Base-by-base conservation (phyloP, 2,888 invertebrate genomes). In the Ormyrus thymus region DNA sequence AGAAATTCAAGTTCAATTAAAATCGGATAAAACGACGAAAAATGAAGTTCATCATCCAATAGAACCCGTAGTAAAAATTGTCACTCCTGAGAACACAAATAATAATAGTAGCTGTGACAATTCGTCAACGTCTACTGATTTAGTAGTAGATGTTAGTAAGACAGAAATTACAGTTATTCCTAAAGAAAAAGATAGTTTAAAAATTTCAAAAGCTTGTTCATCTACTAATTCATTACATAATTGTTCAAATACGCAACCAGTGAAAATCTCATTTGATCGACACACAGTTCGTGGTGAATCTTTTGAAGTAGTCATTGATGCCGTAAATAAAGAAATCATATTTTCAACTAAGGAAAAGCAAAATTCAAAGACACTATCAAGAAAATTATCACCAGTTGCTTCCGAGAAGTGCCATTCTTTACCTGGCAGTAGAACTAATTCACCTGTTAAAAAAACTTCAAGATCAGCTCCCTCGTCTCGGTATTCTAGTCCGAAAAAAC, bases 11-110 rank as follows among this genome's bases (percentile, higher is more conserved):
- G 85, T 86, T 6, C 84, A 84, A 68, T 79, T 85, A 7, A 61
- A 65, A 53, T 4, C n/a, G 6, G 62, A 64, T 9, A 51, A 71
- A 56, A 4, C 43, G 7, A 74, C 83, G 58, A 82, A 85, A 59
- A 83, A 84, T 78, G 70, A 79, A 11, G 50, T 13, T 3, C 45
- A 3, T 29, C 55, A 81, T 70, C 58, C 77, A 9, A 7, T 79
- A 7, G 88, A 89, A 73, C 88, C 89, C 46, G 78, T 83, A 11
- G 82, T 89, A 4, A 86, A 83, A 9, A 81, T 89, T n/a, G 74
- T 88, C 4, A 84, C 85, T 9, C 85, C 83, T 15, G 82, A 81
- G 8, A 82, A 82, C 15, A 79, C 80, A 0, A 84, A 83, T 51
- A 87, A 83, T 48, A 85, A 81, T 29, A 46, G 51, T 45, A 29